phyloP scores from a whole-genome alignment of 2,113 vertebrate species.

The Talpa occidentalis region DNA sequence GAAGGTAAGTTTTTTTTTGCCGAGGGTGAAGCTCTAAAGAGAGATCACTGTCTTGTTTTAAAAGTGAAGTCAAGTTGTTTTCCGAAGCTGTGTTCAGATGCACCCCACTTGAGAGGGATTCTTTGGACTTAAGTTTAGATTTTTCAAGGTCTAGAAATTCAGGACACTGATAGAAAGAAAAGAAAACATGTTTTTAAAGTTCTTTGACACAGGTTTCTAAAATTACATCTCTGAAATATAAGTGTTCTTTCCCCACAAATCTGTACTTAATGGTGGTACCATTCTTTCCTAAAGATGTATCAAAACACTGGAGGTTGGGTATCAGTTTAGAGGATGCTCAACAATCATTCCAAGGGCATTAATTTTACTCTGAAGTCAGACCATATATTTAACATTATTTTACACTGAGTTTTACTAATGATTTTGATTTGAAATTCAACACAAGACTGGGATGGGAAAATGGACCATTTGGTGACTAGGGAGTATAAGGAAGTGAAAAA shows the following conservation, averaged over 20 bases:
- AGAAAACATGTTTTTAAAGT: conserved; percentile 62
- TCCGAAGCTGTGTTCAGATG: conserved; percentile 88
- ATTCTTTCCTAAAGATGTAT: background rate
- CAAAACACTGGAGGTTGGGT: background rate
- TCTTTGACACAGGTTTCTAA: background rate
- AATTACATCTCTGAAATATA: background rate
- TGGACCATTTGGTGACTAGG: background rate
- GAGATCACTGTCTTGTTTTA: conserved; percentile 87
- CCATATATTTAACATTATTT: background rate
- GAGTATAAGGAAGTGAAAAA: background rate
- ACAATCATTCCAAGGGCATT: conserved; percentile 16
- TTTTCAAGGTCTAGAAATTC: conserved; percentile 91
- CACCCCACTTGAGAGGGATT: conserved; percentile 89
- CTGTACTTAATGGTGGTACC: background rate
- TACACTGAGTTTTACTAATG: background rate
- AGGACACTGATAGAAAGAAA: conserved; percentile 87
- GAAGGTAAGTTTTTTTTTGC: conserved; percentile 89
- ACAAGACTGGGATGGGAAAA: background rate
- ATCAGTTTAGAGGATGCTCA: background rate
- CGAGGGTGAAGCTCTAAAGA: conserved; percentile 83
- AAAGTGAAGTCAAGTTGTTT: conserved; percentile 91
- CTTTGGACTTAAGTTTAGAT: conserved; percentile 93
- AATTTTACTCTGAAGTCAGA: conserved; percentile 22
- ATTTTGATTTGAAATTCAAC: conserved; percentile 37
- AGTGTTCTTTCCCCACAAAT: background rate